Conservation (phyloP, 2,797 vertebrate genomes). For the Lophius americanus region DNA sequence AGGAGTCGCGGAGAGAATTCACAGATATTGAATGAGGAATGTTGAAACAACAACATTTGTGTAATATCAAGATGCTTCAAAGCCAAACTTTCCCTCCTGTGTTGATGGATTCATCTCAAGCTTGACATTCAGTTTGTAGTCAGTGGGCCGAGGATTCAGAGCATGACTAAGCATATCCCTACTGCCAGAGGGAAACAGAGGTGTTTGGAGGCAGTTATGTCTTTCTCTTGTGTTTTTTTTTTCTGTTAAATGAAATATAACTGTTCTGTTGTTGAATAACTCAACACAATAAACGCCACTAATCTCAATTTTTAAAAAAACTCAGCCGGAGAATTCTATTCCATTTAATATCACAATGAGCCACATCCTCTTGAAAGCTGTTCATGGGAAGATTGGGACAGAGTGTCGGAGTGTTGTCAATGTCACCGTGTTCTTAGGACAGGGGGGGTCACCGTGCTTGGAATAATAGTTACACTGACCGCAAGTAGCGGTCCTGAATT, state of each 20-base stretch:
- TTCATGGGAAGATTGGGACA: neutral
- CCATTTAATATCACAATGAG: neutral
- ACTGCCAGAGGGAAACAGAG: neutral
- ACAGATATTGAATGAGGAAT: no score
- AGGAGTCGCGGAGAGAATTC: neutral
- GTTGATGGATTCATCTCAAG: neutral
- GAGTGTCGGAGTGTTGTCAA: neutral
- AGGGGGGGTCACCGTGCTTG: neutral
- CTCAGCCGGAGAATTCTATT: neutral
- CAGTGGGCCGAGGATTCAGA: constrained; percentile 21
- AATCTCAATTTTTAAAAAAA: neutral
- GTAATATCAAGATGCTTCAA: neutral
- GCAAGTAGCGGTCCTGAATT: no score
- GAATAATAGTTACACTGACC: no score
- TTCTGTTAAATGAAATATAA: neutral
- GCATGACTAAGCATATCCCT: neutral
- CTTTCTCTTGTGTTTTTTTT: neutral
- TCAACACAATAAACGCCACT: constrained; percentile 1
- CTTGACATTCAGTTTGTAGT: constrained; percentile 12
- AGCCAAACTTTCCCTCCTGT: constrained; percentile 10
- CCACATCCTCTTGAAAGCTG: neutral
- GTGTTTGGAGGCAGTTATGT: neutral
- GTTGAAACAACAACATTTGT: neutral
- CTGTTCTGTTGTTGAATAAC: neutral
- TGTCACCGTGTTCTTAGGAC: neutral